Evolutionary conservation across 2,888 invertebrate genomes (phyloP), one percentile per base, ranked within the genome.

Genomic region (Trichogramma evanescens): DNA sequence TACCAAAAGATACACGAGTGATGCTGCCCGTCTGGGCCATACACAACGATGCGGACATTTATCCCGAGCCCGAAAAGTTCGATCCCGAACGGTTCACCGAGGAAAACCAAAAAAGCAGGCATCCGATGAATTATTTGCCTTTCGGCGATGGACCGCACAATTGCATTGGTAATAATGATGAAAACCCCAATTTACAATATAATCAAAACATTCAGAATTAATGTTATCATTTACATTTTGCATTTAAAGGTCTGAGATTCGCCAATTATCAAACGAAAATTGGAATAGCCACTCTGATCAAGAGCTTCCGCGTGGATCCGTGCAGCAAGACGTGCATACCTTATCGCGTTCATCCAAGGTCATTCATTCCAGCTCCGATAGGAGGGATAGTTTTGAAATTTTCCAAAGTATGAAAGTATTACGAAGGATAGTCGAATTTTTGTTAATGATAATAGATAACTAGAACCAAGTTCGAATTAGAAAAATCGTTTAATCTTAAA

Each of bases 121-220:
- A 66, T 57, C 64, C 66, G 4, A 69, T 69, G 67, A 54, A 61
- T 13, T 60, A 55, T 45, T 42, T 75, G 38, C 68, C 73, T 3
- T 76, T 76, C 57, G 76, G 75, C 4, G 68, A 71, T 62, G 76
- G 76, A 3, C 75, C 75, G 0, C 68, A 72, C 59, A 74, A 74
- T 64, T 76, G 75, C 45, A 72, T 76, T 39, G 75, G 74, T 74
- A 69, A 54, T 13, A 50, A 1, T 45, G 9, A n/a, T 39, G 9
- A 39, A 38, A 13, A 13, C 1, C 2, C 13, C 2, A 13, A 7
- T 10, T 42, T 26, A 26, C 26, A 13, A 13, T 1, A 42, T 41
- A 43, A 43, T 49, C 9, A 10, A 50, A 45, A 43, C 5, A 10
- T 48, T 42, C 13, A 5, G 5, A 38, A 46, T 2, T 7, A 39